phyloP scores from a whole-genome alignment of 2,797 vertebrate species.

The Ptychadena robeensis region DNA sequence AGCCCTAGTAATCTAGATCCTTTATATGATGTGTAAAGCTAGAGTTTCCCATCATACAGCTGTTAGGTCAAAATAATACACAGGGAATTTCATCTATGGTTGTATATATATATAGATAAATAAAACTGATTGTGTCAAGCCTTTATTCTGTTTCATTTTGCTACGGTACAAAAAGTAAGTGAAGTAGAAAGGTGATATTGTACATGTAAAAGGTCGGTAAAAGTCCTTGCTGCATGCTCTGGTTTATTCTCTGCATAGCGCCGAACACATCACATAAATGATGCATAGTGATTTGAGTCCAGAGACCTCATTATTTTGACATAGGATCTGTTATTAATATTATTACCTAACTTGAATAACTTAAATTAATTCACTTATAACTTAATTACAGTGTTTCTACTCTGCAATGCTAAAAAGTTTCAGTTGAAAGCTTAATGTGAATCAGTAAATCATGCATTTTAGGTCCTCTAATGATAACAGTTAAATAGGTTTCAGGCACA shows the following conservation, averaged over 20 bases:
- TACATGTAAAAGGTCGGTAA: conserved; percentile 35
- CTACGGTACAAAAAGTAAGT: conserved; percentile 24
- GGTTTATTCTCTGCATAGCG: conserved; percentile 27
- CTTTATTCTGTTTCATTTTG: conserved; percentile 36
- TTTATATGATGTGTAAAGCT: not conserved
- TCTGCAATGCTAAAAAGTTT: not conserved
- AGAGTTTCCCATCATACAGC: not conserved
- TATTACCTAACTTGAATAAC: not conserved
- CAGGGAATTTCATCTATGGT: conserved; percentile 8
- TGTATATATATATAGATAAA: conserved; percentile 3
- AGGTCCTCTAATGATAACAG: not conserved
- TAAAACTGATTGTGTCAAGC: conserved; percentile 3
- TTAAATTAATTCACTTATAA: not conserved
- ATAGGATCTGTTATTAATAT: conserved; percentile 42
- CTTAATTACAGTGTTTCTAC: conserved; percentile 35
- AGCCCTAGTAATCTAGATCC: not conserved
- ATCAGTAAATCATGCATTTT: conserved; percentile 3
- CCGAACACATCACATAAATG: conserved; percentile 49
- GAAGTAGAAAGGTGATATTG: conserved; percentile 57
- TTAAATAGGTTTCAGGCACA: not conserved
- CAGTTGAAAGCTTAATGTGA: conserved; percentile 19
- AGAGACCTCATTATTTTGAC: conserved; percentile 25
- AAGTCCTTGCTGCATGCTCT: conserved; percentile 24
- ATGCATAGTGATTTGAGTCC: conserved; percentile 37
- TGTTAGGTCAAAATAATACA: conserved; percentile 6